Evolutionary conservation across 2,113 vertebrate species (phyloP), one percentile per base, ranked within the genome.

Genomic region (Aleadryas rufinucha): DNA sequence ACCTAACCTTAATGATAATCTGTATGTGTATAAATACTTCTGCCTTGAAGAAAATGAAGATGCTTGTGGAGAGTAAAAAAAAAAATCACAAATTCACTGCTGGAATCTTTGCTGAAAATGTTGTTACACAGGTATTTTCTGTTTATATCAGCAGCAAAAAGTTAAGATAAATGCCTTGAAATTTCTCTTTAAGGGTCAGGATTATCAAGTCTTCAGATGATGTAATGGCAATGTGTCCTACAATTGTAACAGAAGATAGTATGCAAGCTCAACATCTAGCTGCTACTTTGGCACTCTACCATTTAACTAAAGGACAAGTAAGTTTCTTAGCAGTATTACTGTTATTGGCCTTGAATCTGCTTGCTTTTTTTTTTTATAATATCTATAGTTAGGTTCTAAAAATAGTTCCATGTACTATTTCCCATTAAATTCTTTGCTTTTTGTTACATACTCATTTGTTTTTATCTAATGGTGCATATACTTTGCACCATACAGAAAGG

Each of bases 211-310:
- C 95, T 5, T 97, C 97, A 16, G 99, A 99, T 23, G 99, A 99
- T 59, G 95, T 98, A 11, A 96, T 99, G 89, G 95, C 98, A 27
- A 99, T 99, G n/a, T 99, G 99, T 97, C 99, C 99, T 70, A 98
- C 98, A 47, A 99, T 99, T 7, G 79, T 99, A 87, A 99, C 99
- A 18, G 99, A 99, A 92, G 99, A 99, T 42, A 94, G 98, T 88
- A 99, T 99, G 99, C 99, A 99, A 96, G 99, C 99, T 13, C 99
- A 99, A 66, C 99, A 99, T 87, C 97, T 99, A 72, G 99, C 97
- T 87, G 99, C 99, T 56, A 99, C 99, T 2, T 96, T 99, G 92
- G 99, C 99, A 3, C 98, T 99, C 15, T 99, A 99, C 97, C 98
- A 95, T 78, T 97, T 99, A 86, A 98, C 99, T 42, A 99, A 99